Evolutionary conservation across 2,797 vertebrate genomes (phyloP).

Genomic region (Eurystomus glaucurus): DNA sequence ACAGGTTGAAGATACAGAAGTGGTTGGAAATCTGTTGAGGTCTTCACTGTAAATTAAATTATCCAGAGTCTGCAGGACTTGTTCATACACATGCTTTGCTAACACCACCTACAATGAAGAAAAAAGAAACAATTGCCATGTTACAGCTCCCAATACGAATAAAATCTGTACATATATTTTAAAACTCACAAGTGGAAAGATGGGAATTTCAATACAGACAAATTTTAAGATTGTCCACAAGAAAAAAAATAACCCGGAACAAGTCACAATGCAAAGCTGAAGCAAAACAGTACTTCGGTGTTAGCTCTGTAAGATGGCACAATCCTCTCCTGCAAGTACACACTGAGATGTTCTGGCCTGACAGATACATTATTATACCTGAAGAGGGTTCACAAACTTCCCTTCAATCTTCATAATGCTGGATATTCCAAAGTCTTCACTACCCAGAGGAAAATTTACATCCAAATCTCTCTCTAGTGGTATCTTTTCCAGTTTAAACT

Average conservation of each 20-base stretch:
- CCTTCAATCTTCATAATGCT: slow-evolving; percentile 93
- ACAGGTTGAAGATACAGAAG: slow-evolving; percentile 84
- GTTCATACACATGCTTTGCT: slow-evolving; percentile 96
- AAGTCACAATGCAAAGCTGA: neutral
- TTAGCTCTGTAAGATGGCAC: neutral
- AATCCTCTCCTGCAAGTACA: too few relatives aligned
- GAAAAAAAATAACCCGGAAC: neutral
- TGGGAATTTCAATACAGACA: neutral
- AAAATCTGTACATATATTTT: neutral
- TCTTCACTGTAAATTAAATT: slow-evolving; percentile 94
- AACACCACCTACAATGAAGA: slow-evolving; percentile 89
- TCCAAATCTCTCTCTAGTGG: slow-evolving; percentile 85
- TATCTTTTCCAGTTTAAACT: slow-evolving; percentile 94
- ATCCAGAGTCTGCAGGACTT: slow-evolving; percentile 96
- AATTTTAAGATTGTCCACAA: neutral
- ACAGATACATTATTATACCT: slow-evolving; percentile 84
- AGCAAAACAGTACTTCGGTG: neutral
- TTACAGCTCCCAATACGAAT: neutral
- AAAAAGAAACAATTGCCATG: neutral
- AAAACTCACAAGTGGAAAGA: neutral
- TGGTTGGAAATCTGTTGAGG: slow-evolving; percentile 81
- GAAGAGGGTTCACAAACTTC: slow-evolving; percentile 93
- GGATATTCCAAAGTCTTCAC: slow-evolving; percentile 86
- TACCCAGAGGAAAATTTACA: slow-evolving; percentile 84
- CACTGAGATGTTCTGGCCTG: too few relatives aligned